A percentile compares a stretch with the other conserved stretches of the same genome.
Conservation (phyloP, 2,888 invertebrate species). For the Philereme transversata region DNA sequence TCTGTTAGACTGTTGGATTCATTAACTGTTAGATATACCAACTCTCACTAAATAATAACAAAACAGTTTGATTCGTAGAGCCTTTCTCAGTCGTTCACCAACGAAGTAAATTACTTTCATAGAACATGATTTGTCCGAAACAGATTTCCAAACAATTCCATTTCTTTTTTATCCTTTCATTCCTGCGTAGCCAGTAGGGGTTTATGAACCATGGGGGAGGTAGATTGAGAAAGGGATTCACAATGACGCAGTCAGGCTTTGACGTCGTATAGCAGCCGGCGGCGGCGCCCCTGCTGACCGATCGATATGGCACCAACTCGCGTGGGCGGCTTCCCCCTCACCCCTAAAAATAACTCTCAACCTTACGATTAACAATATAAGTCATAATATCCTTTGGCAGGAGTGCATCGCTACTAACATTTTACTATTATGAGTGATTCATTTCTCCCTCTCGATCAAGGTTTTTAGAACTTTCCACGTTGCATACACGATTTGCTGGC, state of each 20-base stretch:
- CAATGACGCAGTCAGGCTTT: conserved; percentile 68
- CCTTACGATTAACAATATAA: conserved; percentile 47
- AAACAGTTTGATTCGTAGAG: no score
- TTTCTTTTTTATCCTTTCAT: conserved; percentile 9
- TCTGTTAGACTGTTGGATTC: no score
- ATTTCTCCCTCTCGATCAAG: conserved; percentile 24
- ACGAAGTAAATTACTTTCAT: no score
- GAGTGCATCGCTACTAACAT: conserved; percentile 15
- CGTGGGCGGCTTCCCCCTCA: conserved; percentile 67
- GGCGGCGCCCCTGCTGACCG: conserved; percentile 66
- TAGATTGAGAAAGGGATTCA: conserved; percentile 56
- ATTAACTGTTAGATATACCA: no score
- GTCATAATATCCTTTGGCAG: conserved; percentile 37
- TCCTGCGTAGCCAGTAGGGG: conserved; percentile 10
- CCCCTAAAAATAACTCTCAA: conserved; percentile 49
- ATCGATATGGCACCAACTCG: conserved; percentile 65
- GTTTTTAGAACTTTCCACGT: conserved; percentile 11
- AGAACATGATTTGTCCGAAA: not conserved
- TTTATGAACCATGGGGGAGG: conserved; percentile 45
- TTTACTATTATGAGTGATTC: conserved; percentile 29
- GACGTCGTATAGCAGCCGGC: conserved; percentile 58
- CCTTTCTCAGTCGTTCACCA: no score
- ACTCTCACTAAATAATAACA: no score
- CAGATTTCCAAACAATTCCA: not conserved
- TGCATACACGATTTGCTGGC: not conserved